phyloP scores from a whole-genome alignment of 1,140 invertebrate genomes.

The Meloidogyne hapla region DNA sequence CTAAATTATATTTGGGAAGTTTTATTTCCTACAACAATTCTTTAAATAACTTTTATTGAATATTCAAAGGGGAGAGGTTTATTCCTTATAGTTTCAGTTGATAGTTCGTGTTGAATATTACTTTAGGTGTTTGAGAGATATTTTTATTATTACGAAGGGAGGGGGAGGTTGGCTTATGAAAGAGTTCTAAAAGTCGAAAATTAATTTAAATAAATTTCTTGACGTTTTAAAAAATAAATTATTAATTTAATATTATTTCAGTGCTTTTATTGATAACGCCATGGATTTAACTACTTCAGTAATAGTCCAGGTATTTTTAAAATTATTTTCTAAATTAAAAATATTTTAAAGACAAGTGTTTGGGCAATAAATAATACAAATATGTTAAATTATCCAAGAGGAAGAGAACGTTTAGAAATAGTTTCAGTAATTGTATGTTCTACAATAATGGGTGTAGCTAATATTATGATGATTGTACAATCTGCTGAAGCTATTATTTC shows the following conservation, averaged over 20 bases:
- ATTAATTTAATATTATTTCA: slow-evolving; percentile 31
- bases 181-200: no score
- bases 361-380: slow-evolving; percentile 54
- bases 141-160: no score
- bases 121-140: no score
- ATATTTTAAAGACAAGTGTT: slow-evolving; percentile 27
- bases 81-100: no score
- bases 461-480: slow-evolving; percentile 49
- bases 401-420: slow-evolving; percentile 45
- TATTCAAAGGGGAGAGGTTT: no score
- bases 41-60: no score
- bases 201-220: background rate
- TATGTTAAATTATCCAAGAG: slow-evolving; percentile 51
- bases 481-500: slow-evolving; percentile 46
- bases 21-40: no score
- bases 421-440: slow-evolving; percentile 40
- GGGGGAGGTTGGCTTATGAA: no score
- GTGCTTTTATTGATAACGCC: slow-evolving; percentile 49
- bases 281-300: slow-evolving; percentile 41
- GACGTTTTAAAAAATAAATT: background rate
- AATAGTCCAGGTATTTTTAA: slow-evolving; percentile 14
- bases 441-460: slow-evolving; percentile 34
- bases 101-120: no score
- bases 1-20: no score
- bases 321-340: slow-evolving; percentile 7